phyloP scores from a whole-genome alignment of 1,140 invertebrate species.

The Proctacanthus coquilletti region DNA sequence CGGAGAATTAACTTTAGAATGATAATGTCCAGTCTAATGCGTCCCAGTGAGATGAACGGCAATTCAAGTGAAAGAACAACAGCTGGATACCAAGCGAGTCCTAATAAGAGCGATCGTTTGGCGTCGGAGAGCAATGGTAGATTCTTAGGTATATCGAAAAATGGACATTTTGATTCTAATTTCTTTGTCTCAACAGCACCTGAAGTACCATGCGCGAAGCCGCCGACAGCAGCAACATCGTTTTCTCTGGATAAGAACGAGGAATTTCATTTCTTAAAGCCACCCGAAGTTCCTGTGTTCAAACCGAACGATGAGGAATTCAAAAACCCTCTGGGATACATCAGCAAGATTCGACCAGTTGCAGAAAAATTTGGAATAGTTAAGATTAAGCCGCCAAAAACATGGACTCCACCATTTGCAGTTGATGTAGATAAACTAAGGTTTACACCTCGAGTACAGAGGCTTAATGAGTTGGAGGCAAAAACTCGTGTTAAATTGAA shows the following conservation, averaged over 20 bases:
- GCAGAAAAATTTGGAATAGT: constrained; percentile 87
- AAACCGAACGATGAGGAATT: constrained; percentile 81
- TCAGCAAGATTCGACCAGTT: constrained; percentile 76
- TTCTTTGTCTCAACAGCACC: too few relatives aligned
- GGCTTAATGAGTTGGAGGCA: constrained; percentile 90
- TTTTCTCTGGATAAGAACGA: constrained; percentile 35
- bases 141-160: too few relatives aligned
- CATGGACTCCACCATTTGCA: constrained; percentile 96
- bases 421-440: constrained; percentile 92
- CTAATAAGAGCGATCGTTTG: too few relatives aligned
- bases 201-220: too few relatives aligned
- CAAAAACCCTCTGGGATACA: constrained; percentile 82
- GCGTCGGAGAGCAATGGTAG: too few relatives aligned
- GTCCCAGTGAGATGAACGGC: too few relatives aligned
- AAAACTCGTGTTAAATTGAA: constrained; percentile 91
- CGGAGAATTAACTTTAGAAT: too few relatives aligned
- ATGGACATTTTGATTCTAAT: too few relatives aligned
- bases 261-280: constrained; percentile 67
- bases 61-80: too few relatives aligned
- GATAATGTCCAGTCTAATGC: too few relatives aligned
- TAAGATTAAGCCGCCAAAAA: constrained; percentile 84
- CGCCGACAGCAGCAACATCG: constrained; percentile 7
- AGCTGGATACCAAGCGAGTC: too few relatives aligned
- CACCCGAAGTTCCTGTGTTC: constrained; percentile 81
- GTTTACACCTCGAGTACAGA: constrained; percentile 92